Percentiles rank a stretch among this genome's conserved stretches.
These are phyloP conservation scores for Rhadinocentrus ornatus DNA, from an alignment of 2,797 vertebrate species.

Conservation along the genomic window DNA sequence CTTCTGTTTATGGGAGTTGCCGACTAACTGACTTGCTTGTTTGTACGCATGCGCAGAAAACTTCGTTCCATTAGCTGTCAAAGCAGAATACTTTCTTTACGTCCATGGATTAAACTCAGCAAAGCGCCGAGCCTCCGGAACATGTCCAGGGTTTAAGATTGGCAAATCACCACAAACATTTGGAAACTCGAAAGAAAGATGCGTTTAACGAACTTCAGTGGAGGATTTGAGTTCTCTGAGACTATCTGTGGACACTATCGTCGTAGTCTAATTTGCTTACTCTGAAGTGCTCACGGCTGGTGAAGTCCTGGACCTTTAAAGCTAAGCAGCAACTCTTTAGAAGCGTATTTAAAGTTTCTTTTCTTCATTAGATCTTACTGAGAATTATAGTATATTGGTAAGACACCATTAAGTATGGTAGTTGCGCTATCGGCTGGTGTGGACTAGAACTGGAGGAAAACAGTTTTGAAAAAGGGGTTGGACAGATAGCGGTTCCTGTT, in stretches of 20 bases:
- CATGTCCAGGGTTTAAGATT: rapidly evolving
- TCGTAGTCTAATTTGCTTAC: constrained; percentile 11
- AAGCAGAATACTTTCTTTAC: constrained; percentile 40
- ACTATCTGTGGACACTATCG: constrained; percentile 3
- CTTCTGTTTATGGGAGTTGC: constrained; percentile 28
- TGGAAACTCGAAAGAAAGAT: constrained; percentile 12
- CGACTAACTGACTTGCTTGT: not conserved
- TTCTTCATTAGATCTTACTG: not conserved
- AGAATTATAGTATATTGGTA: not conserved
- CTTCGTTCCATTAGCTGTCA: constrained; percentile 73
- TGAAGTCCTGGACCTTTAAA: not conserved
- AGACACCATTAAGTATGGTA: constrained; percentile 12
- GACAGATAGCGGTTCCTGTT: constrained; percentile 48
- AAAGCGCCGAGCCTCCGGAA: not conserved
- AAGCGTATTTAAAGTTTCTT: not conserved
- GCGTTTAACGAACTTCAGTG: not conserved
- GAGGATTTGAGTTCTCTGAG: constrained; percentile 16
- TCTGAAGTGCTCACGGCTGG: constrained; percentile 12
- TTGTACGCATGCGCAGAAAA: constrained; percentile 68
- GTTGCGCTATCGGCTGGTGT: not conserved
- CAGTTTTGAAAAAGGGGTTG: not conserved
- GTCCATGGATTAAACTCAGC: constrained; percentile 12
- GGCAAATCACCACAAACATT: not conserved
- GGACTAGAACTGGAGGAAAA: constrained; percentile 16
- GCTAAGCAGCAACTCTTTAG: not conserved